These are phyloP conservation scores for Hemicentrotus pulcherrimus DNA, from an alignment of 35 echinoderm and acorn worm genomes.

Conservation along the genomic window DNA sequence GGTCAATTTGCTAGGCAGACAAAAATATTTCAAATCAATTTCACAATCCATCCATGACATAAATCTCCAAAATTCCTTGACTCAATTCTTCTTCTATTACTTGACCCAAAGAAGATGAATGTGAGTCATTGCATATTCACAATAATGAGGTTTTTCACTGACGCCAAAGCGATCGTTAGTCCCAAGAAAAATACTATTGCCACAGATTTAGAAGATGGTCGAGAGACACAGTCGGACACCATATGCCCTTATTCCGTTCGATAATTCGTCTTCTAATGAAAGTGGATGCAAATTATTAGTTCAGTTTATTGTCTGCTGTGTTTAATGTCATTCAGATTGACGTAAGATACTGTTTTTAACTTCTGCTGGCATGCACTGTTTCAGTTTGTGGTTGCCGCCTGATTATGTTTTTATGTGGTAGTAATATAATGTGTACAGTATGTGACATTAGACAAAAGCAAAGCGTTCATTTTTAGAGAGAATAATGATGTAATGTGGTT, in stretches of 20 bases:
- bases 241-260: not conserved
- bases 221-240: not conserved
- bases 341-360: not conserved
- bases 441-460: too few relatives aligned
- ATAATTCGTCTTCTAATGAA: slow-evolving; percentile 6
- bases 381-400: not conserved
- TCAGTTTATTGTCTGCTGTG: not conserved
- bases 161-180: not conserved
- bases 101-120: not conserved
- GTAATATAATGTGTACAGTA: too few relatives aligned
- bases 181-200: not conserved
- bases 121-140: not conserved
- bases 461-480: too few relatives aligned
- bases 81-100: not conserved
- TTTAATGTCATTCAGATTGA: not conserved
- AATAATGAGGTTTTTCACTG: not conserved
- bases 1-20: not conserved
- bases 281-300: slow-evolving; percentile 13
- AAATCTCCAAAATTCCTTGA: not conserved
- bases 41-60: not conserved
- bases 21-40: not conserved
- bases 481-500: too few relatives aligned
- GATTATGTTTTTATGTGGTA: too few relatives aligned
- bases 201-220: not conserved
- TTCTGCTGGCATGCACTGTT: not conserved